phyloP scores from a whole-genome alignment of 2,113 vertebrate species.

The Sphaerodactylus townsendi region DNA sequence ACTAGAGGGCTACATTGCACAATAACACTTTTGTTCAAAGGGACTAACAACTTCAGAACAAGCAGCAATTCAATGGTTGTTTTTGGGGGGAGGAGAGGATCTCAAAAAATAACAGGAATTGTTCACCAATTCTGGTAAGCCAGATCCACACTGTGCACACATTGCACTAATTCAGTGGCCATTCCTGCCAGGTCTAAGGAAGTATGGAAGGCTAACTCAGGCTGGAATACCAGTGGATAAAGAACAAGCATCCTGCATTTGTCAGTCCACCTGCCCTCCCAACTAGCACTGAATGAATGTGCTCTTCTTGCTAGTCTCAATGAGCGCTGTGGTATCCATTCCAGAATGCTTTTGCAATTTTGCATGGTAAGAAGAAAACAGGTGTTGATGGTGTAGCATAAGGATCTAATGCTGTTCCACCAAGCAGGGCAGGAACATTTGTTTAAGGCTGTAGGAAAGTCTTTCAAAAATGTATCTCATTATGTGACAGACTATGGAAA shows the following conservation, averaged over 20 bases:
- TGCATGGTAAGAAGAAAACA: background rate
- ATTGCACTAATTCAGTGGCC: background rate
- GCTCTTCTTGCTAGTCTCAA: rapidly evolving
- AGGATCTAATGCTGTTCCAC: background rate
- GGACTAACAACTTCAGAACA: background rate
- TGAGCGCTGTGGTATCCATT: background rate
- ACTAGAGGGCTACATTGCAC: background rate
- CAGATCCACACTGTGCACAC: background rate
- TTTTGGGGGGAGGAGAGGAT: too few species aligned
- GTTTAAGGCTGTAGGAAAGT: background rate
- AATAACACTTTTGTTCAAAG: background rate
- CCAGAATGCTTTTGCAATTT: background rate
- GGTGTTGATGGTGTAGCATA: background rate
- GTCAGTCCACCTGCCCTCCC: too few species aligned
- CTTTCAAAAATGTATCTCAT: slow-evolving; percentile 12
- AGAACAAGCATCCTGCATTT: background rate
- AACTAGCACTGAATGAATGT: background rate
- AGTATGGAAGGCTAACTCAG: background rate
- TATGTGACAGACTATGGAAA: background rate
- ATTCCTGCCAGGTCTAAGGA: background rate
- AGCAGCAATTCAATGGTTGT: background rate
- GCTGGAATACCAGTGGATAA: background rate
- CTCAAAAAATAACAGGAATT: background rate
- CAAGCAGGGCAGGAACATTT: slow-evolving; percentile 3
- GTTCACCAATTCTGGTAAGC: background rate